Base-by-base conservation (phyloP, 2,888 invertebrate genomes). In the Pachycephus smyrnensis region DNA sequence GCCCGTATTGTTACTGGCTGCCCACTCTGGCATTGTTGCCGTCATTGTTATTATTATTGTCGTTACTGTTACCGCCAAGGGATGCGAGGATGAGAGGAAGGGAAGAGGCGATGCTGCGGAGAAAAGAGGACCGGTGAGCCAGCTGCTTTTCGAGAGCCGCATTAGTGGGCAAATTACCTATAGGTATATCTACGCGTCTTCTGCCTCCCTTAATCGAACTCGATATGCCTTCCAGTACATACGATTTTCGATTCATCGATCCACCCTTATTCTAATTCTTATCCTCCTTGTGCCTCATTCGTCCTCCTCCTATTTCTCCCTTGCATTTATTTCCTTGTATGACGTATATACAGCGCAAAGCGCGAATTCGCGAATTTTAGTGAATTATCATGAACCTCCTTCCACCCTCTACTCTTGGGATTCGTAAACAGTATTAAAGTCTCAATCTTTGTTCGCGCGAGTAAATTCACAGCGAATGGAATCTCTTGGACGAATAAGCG, bases 11-110 rank as follows among this genome's bases (percentile, higher is more conserved):
- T 89, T 86, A 85, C 85, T 84, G 86, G 83, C 84, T 83, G 86
- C 87, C 88, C 88, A 89, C 89, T 89, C 87, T 89, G 87, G 88
- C 86, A 89, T 90, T 90, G 90, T 90, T 90, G 88, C 84, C 87
- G 83, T 87, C 85, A 88, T 89, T 91, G 89, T 90, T 90, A 88
- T 90, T 89, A 90, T 90, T 89, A 88, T 90, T 87, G 73, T 73
- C 73, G 89, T 87, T 91, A 90, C 90, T 90, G 88, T 90, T 89
- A 88, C 89, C 77, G 55, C 71, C 33, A 33, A 33, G 71, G 71
- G 71, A 33, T 71, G 31, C 71, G 71, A 12, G 71, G 32, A 2
- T 71, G 12, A 23, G 31, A 33, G 31, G 71, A 33, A 12, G 32
- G 33, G 32, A 31, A 71, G 32, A 31, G 32, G 71, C 12, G 71